phyloP scores from a whole-genome alignment of 1,140 invertebrate genomes.

The Pectinophora gossypiella region DNA sequence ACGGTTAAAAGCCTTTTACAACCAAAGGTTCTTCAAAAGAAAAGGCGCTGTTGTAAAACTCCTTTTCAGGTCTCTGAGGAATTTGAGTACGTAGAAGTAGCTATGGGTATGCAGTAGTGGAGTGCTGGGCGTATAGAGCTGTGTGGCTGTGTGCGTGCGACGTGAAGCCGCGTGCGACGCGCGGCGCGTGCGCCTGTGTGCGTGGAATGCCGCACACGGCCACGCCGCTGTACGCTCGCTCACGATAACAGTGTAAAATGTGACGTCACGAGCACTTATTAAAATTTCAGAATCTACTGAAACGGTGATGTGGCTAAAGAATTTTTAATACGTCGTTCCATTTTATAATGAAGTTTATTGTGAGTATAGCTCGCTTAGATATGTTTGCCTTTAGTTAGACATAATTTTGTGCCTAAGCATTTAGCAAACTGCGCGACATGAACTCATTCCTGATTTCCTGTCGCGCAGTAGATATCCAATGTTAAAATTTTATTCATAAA shows the following conservation, averaged over 20 bases:
- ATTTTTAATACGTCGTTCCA: too few relatives aligned
- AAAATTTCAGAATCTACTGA: too few relatives aligned
- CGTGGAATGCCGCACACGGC: constrained; percentile 42
- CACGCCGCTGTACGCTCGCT: constrained; percentile 20
- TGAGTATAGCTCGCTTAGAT: too few relatives aligned
- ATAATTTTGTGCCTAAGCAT: too few relatives aligned
- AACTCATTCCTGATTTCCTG: too few relatives aligned
- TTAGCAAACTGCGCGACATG: too few relatives aligned
- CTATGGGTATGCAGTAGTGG: constrained; percentile 19
- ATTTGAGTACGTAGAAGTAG: constrained; percentile 46
- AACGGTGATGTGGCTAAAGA: too few relatives aligned
- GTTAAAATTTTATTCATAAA: too few relatives aligned
- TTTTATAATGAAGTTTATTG: too few relatives aligned
- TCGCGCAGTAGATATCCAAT: too few relatives aligned
- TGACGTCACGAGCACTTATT: constrained; percentile 56
- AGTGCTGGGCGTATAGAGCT: constrained; percentile 38
- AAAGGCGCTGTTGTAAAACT: constrained; percentile 63
- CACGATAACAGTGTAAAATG: constrained; percentile 15
- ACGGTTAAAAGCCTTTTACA: constrained; percentile 58
- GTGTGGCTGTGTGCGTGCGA: constrained; percentile 40
- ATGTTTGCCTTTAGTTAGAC: too few relatives aligned
- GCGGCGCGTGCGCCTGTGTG: constrained; percentile 26
- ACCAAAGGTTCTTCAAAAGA: constrained; percentile 62
- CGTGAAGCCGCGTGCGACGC: constrained; percentile 33
- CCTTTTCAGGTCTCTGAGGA: constrained; percentile 67